Conservation (phyloP, 2,888 invertebrate genomes). For the Deroplatys truncata region DNA sequence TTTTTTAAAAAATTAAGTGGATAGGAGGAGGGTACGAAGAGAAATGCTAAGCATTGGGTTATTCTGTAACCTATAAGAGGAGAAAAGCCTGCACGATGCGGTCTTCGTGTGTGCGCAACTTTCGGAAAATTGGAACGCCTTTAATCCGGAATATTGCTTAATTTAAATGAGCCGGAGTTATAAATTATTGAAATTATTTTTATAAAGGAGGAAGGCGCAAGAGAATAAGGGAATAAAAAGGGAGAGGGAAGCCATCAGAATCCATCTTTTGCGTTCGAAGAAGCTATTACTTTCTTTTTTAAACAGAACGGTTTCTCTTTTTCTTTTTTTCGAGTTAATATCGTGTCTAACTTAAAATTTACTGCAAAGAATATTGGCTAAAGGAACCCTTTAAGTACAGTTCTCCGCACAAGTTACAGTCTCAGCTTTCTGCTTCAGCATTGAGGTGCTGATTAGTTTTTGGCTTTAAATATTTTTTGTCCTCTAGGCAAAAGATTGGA, state of each 20-base stretch:
- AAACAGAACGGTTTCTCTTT: not conserved
- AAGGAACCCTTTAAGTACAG: not conserved
- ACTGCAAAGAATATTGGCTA: slow-evolving; percentile 16
- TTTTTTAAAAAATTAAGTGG: slow-evolving; percentile 33
- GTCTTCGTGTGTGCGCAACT: slow-evolving; percentile 13
- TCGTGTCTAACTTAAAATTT: slow-evolving; percentile 20
- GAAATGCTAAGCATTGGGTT: slow-evolving; percentile 12
- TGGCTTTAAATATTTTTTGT: not conserved
- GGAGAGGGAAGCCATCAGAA: slow-evolving; percentile 18
- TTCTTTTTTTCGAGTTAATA: slow-evolving; percentile 12
- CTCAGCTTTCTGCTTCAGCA: not conserved
- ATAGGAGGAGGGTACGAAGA: slow-evolving; percentile 21
- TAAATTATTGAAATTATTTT: slow-evolving; percentile 34
- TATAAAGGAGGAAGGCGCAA: slow-evolving; percentile 5
- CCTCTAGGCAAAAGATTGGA: too few species aligned
- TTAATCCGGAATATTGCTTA: slow-evolving; percentile 34
- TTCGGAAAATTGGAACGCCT: slow-evolving; percentile 27
- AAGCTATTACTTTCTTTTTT: slow-evolving; percentile 20
- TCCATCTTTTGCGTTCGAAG: slow-evolving; percentile 24
- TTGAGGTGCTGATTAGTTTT: not conserved
- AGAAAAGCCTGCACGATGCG: not conserved
- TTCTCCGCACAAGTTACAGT: not conserved
- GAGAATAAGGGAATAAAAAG: not conserved
- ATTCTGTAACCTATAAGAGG: slow-evolving; percentile 7
- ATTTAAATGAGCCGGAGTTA: slow-evolving; percentile 33